These are phyloP conservation scores for Sebastes schlegelii DNA, from an alignment of 2,113 vertebrate genomes.

Conservation along the genomic window DNA sequence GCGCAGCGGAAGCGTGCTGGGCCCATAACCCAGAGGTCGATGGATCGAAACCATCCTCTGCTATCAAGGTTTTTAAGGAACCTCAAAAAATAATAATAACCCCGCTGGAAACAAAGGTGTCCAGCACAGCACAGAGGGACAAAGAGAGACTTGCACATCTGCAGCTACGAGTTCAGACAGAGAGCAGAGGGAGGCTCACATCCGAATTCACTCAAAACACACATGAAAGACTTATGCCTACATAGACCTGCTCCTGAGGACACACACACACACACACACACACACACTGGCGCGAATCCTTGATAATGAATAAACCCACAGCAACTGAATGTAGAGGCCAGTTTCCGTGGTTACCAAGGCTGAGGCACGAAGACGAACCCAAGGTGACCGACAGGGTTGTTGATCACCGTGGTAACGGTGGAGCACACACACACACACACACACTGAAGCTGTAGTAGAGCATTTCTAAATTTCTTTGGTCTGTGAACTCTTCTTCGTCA, in stretches of 20 bases:
- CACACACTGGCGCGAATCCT: slow-evolving; percentile 31
- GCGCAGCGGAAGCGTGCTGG: slow-evolving; percentile 86
- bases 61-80: too few species aligned
- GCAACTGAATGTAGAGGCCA: slow-evolving; percentile 60
- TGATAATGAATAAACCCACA: slow-evolving; percentile 63
- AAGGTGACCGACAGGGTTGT: slow-evolving; percentile 70
- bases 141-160: neutral
- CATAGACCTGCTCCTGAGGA: slow-evolving; percentile 12
- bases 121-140: too few species aligned
- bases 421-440: slow-evolving; percentile 40
- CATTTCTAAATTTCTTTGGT: slow-evolving; percentile 29
- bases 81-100: too few species aligned
- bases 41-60: slow-evolving; percentile 69
- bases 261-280: slow-evolving; percentile 6
- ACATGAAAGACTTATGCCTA: slow-evolving; percentile 21
- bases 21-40: slow-evolving; percentile 86
- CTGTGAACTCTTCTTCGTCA: neutral
- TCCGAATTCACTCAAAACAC: slow-evolving; percentile 3
- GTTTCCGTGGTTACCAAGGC: slow-evolving; percentile 75
- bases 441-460: slow-evolving; percentile 13
- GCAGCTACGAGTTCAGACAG: neutral
- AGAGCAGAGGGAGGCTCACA: neutral
- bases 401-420: slow-evolving; percentile 76
- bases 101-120: too few species aligned
- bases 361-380: slow-evolving; percentile 60